Conservation (phyloP, 2,888 invertebrate species). For the Salpingus planirostris region DNA sequence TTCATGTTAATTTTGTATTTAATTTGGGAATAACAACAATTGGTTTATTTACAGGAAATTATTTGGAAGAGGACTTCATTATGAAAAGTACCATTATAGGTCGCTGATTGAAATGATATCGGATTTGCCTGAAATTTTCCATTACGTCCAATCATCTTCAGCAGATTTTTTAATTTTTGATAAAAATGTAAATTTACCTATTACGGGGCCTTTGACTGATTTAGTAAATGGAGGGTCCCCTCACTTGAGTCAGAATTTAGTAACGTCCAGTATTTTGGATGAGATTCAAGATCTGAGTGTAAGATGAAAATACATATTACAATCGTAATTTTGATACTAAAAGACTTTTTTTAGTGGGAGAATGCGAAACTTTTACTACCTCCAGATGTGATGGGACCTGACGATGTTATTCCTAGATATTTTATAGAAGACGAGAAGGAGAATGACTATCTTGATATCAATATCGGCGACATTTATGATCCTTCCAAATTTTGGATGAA, state of each 20-base stretch:
- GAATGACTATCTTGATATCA: constrained; percentile 34
- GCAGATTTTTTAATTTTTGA: constrained; percentile 35
- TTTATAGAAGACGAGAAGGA: constrained; percentile 16
- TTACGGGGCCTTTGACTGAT: constrained; percentile 23
- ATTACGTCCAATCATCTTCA: constrained; percentile 24
- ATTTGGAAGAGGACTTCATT: constrained; percentile 26
- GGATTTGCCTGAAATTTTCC: constrained; percentile 30
- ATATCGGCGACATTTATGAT: constrained; percentile 48
- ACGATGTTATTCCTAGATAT: constrained; percentile 19
- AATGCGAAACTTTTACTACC: constrained; percentile 20
- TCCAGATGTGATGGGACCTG: constrained; percentile 20
- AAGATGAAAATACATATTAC: background rate
- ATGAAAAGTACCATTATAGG: constrained; percentile 27
- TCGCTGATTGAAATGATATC: constrained; percentile 31
- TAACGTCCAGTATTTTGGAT: too few relatives aligned
- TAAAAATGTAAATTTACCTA: too few relatives aligned
- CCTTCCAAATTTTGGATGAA: constrained; percentile 50
- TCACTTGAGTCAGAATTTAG: too few relatives aligned
- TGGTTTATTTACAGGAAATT: constrained; percentile 23
- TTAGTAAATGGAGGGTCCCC: too few relatives aligned
- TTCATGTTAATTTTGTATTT: too few relatives aligned
- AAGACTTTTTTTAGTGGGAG: constrained; percentile 14
- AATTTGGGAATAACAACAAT: too few relatives aligned
- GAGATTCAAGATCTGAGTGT: background rate
- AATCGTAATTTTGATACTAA: background rate